These are phyloP conservation scores for Prionailurus viverrinus DNA, from an alignment of 2,113 vertebrate genomes.

Conservation along the genomic window DNA sequence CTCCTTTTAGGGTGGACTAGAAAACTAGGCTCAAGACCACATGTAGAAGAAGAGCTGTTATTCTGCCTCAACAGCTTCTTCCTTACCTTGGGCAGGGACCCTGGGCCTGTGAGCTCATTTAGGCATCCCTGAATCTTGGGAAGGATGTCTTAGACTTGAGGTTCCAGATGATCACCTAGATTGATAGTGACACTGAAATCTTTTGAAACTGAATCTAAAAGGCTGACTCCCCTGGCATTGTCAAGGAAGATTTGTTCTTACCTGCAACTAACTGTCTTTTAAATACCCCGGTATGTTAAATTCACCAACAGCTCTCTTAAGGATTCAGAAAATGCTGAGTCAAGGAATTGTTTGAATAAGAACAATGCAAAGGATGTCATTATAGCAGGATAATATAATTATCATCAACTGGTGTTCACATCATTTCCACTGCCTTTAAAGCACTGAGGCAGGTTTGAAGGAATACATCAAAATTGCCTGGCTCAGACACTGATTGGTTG, in stretches of 20 bases:
- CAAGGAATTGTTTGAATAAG: conserved; percentile 47
- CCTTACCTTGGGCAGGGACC: background rate
- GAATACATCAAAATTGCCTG: background rate
- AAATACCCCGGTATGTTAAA: conserved; percentile 37
- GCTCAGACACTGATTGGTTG: background rate
- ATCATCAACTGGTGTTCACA: background rate
- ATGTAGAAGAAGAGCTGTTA: background rate
- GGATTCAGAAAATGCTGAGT: conserved; percentile 28
- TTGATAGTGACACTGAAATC: conserved; percentile 41
- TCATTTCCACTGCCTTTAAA: background rate
- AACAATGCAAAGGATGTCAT: background rate
- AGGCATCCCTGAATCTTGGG: background rate
- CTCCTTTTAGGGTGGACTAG: background rate
- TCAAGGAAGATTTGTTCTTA: conserved; percentile 61
- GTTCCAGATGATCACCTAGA: background rate
- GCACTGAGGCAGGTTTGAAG: background rate
- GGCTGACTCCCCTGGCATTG: conserved; percentile 23
- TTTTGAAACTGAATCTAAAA: conserved; percentile 61
- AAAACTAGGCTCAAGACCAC: background rate
- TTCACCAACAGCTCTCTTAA: conserved; percentile 23
- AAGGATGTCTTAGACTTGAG: background rate
- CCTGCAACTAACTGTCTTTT: conserved; percentile 60
- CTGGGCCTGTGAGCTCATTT: background rate
- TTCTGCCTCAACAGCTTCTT: background rate
- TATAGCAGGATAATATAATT: conserved; percentile 29